Evolutionary conservation across 2,888 invertebrate genomes (phyloP), one percentile per base, ranked within the genome.

Genomic region (Nomada goodeniana): DNA sequence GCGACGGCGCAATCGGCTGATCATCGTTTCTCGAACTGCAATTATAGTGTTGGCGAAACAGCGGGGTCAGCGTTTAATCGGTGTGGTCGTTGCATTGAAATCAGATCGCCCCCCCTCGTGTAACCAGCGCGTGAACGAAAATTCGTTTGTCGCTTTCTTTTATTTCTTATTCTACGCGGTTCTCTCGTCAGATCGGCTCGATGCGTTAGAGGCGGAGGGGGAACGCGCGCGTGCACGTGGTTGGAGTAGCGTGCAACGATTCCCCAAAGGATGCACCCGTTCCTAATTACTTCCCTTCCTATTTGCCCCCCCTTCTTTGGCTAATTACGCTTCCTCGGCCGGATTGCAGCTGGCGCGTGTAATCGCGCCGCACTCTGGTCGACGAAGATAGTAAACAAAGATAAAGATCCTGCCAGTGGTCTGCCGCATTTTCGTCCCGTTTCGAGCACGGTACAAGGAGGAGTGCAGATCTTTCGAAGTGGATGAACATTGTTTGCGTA

Each of bases 291-390:
- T 55, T 20, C 15, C 10, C 2, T 9, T 20, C n/a, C 23, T 4
- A n/a, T n/a, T 23, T 52, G 23, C 2, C 23, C 23, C 23, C 13
- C 7, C 20, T 47, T 52, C 18, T 18, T 10, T n/a, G 2, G 2
- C 23, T 44, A 76, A 78, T 78, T 68, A 76, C 44, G 53, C 23
- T 53, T 75, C 44, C 15, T 36, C 23, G 53, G 67, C 18, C 44
- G 11, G 47, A 47, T 29, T 9, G 23, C 52, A 60, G 74, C 53
- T 61, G 60, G 36, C 67, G 36, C 61, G 52, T 52, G 36, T 9
- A 71, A 23, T n/a, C 61, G 52, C 20, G 23, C 15, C 15, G 52
- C 61, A n/a, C 4, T 13, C 10, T 55, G 18, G 23, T 18, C 53
- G 67, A 67, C 36, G 67, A 53, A 5, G 15, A 67, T n/a, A n/a